These are phyloP conservation scores for Zonotrichia leucophrys DNA, from an alignment of 2,113 vertebrate species.

Conservation along the genomic window DNA sequence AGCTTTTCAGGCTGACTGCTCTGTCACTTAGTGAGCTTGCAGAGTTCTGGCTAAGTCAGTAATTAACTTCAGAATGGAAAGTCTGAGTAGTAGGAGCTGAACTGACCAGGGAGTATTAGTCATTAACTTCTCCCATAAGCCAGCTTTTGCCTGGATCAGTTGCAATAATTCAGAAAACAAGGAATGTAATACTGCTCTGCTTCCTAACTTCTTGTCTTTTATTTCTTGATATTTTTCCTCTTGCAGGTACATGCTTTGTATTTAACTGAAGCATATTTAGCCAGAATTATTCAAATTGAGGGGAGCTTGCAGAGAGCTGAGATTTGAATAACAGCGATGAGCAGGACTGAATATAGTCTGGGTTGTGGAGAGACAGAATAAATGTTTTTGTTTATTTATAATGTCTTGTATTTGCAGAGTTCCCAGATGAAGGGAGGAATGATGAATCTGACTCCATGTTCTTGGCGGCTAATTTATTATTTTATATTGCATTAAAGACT, in stretches of 20 bases:
- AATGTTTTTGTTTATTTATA: background rate
- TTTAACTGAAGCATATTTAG: background rate
- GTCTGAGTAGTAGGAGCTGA: background rate
- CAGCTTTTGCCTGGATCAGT: background rate
- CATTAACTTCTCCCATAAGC: slow-evolving; percentile 23
- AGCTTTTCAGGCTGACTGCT: background rate
- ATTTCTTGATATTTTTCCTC: background rate
- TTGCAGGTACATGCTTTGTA: background rate
- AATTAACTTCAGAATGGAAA: slow-evolving; percentile 48
- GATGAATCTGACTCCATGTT: too few relatives aligned
- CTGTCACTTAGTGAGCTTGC: slow-evolving; percentile 4
- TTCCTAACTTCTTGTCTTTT: background rate
- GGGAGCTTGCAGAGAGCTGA: background rate
- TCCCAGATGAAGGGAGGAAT: too few relatives aligned
- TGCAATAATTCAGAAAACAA: background rate
- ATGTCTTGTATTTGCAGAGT: too few relatives aligned
- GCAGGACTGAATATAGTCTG: background rate
- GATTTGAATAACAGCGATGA: background rate
- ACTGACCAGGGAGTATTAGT: slow-evolving; percentile 35
- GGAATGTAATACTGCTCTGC: background rate
- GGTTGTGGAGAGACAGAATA: background rate
- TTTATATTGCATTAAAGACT: too few relatives aligned
- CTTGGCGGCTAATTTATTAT: too few relatives aligned
- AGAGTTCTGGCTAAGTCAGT: slow-evolving; percentile 15
- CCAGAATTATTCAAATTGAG: background rate